phyloP scores from a whole-genome alignment of 2,888 invertebrate genomes.

The Trachelus iudaicus region DNA sequence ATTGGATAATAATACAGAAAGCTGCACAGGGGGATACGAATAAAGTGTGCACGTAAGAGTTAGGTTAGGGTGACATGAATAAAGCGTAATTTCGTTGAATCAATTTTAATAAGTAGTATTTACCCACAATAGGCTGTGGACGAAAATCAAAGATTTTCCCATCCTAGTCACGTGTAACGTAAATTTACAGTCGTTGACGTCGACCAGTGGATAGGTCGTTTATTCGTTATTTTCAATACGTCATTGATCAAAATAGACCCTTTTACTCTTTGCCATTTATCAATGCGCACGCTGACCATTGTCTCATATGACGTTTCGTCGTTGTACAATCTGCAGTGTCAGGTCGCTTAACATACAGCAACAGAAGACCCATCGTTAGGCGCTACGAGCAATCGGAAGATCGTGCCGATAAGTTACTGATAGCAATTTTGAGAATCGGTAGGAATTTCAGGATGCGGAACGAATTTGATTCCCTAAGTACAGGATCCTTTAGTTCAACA shows the following conservation, averaged over 20 bases:
- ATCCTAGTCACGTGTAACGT: neutral
- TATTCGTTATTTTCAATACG: neutral
- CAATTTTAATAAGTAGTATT: slow-evolving; percentile 45
- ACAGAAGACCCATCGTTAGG: neutral
- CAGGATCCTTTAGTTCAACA: neutral
- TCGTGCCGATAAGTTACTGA: neutral
- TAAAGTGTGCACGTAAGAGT: neutral
- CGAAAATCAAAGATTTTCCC: neutral
- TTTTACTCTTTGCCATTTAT: too few relatives aligned
- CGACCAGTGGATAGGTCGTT: neutral
- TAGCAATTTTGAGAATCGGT: neutral
- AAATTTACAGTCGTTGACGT: neutral
- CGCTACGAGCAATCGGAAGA: neutral
- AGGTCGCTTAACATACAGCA: neutral
- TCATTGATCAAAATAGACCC: too few relatives aligned
- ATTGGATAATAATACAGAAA: neutral
- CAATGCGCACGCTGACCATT: too few relatives aligned
- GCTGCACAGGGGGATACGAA: neutral
- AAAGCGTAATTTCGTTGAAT: slow-evolving; percentile 50
- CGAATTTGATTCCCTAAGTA: neutral
- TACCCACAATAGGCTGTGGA: slow-evolving; percentile 8
- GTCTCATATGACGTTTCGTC: neutral
- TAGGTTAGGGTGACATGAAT: slow-evolving; percentile 27
- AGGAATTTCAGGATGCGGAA: neutral
- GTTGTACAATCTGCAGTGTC: neutral